These are phyloP conservation scores for Diceros bicornis DNA, from an alignment of 2,797 vertebrate genomes.

Conservation along the genomic window DNA sequence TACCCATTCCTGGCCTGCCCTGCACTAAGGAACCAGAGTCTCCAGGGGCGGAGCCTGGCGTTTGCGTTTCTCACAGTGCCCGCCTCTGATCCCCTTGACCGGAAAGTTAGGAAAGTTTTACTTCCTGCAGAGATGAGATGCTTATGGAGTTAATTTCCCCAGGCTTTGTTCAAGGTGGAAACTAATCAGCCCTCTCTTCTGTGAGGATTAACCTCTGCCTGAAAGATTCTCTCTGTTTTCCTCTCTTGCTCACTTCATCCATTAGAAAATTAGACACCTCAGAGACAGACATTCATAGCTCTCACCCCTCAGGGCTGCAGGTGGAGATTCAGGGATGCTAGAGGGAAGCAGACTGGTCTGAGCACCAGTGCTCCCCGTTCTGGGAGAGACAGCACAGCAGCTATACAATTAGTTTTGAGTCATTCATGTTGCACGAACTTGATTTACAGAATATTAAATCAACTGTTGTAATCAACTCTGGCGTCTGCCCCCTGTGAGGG, in stretches of 20 bases:
- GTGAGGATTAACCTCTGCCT: neutral
- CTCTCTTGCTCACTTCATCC: neutral
- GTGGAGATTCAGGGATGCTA: neutral
- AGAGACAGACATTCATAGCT: neutral
- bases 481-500: neutral
- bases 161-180: slow-evolving; percentile 10
- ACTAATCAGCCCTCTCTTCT: neutral
- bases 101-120: neutral
- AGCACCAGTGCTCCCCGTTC: rapidly evolving
- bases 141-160: slow-evolving; percentile 39
- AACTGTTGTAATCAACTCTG: neutral
- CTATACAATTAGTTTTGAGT: neutral
- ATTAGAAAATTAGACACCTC: neutral
- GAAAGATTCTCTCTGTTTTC: neutral
- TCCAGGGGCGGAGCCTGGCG: neutral
- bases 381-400: neutral
- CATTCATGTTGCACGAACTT: neutral
- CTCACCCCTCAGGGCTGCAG: neutral
- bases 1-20: neutral
- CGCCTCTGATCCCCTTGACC: neutral
- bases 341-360: neutral
- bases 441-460: slow-evolving; percentile 5
- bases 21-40: neutral
- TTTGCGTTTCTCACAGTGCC: neutral
- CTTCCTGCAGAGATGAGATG: neutral